Percentiles rank a stretch among this genome's conserved stretches.
Evolutionary conservation across 2,113 vertebrate species (phyloP).

Genomic region (Hymenochirus boettgeri): DNA sequence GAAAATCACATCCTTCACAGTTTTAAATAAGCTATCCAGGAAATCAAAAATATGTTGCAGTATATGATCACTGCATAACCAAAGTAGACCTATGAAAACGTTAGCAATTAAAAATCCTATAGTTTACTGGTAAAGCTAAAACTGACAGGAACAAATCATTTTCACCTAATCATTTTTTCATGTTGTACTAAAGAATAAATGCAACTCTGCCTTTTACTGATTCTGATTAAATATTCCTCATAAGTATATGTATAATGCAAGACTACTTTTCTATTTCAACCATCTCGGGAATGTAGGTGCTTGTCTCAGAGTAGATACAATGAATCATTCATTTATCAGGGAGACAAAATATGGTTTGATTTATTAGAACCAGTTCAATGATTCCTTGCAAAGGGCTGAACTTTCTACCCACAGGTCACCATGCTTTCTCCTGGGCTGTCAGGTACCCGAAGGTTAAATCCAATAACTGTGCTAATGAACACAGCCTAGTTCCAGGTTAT

Average conservation of each 20-base stretch:
- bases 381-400: neutral
- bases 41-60: no score
- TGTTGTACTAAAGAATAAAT: no score
- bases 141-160: no score
- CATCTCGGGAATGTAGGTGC: neutral
- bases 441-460: neutral
- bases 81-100: no score
- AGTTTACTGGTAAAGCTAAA: no score
- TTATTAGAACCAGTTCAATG: neutral
- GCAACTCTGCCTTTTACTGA: no score
- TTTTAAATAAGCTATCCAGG: no score
- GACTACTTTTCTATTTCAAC: neutral
- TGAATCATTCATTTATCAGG: neutral
- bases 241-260: constrained; percentile 3
- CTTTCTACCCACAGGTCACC: neutral
- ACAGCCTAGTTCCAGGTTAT: neutral
- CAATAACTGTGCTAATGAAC: neutral
- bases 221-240: neutral
- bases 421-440: no score
- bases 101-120: no score
- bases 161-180: no score
- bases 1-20: no score
- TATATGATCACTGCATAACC: no score
- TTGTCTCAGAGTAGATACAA: neutral
- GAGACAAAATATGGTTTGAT: neutral